Conservation (phyloP, 2,888 invertebrate genomes). For the Drosophila anomalata region DNA sequence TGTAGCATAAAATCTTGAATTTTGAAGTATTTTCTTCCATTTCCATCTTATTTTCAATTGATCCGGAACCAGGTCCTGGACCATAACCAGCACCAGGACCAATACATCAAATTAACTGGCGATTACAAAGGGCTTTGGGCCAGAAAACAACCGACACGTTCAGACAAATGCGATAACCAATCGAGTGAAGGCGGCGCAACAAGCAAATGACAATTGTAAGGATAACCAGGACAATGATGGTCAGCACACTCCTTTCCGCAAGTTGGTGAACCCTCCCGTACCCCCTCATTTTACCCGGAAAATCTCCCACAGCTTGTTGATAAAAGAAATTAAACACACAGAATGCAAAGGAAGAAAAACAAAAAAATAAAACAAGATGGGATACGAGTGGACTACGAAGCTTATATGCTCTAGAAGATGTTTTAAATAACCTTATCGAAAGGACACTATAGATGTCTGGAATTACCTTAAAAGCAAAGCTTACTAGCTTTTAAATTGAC, state of each 20-base stretch:
- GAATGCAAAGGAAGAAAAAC: constrained; percentile 16
- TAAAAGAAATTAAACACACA: constrained; percentile 71
- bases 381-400: background rate
- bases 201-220: constrained; percentile 76
- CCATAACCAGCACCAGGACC: background rate
- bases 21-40: too few species aligned
- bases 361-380: constrained; percentile 39
- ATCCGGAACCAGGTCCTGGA: background rate
- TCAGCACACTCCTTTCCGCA: constrained; percentile 19
- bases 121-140: constrained; percentile 63
- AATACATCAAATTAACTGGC: constrained; percentile 62
- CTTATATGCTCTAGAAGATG: background rate
- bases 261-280: background rate
- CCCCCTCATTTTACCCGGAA: background rate
- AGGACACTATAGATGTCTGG: background rate
- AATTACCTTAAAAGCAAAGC: too few species aligned
- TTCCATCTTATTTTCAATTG: too few species aligned
- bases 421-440: background rate
- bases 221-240: constrained; percentile 59
- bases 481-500: too few species aligned
- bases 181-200: constrained; percentile 58
- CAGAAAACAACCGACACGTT: constrained; percentile 6
- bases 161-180: constrained; percentile 26
- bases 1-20: too few species aligned
- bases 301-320: constrained; percentile 54